These are phyloP conservation scores for Cordilura impudica DNA, from an alignment of 2,888 invertebrate genomes.

Conservation along the genomic window DNA sequence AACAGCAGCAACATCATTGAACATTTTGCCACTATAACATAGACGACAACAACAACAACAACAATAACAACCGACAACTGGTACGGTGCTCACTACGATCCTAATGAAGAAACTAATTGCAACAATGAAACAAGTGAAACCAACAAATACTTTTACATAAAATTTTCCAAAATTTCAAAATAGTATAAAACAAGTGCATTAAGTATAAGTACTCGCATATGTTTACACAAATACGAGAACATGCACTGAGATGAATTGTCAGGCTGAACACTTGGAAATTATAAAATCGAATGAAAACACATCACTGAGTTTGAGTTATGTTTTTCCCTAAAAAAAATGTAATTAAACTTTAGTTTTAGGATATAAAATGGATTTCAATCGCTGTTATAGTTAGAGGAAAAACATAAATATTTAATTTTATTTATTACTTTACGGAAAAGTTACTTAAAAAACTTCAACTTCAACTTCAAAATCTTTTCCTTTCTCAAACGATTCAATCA, in stretches of 20 bases:
- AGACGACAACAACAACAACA: background rate
- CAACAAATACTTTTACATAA: constrained; percentile 28
- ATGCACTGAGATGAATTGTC: background rate
- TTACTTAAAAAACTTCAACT: no score
- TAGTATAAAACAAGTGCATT: background rate
- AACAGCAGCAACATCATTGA: constrained; percentile 18
- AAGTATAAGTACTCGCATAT: background rate
- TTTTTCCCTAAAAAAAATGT: no score
- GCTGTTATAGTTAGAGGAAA: no score
- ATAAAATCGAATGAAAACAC: no score
- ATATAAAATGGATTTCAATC: no score
- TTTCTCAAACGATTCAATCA: no score
- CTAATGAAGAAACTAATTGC: constrained; percentile 39
- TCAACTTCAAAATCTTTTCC: no score
- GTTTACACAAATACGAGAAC: background rate
- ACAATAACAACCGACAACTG: background rate
- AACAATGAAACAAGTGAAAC: constrained; percentile 46
- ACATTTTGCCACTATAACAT: constrained; percentile 2
- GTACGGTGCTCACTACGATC: background rate
- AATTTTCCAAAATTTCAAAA: constrained; percentile 6
- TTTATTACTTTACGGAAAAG: no score
- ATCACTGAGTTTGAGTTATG: no score
- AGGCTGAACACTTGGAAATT: no score
- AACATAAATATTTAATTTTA: no score
- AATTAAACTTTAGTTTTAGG: no score